Conservation (phyloP, 1,140 invertebrate genomes). For the Hycleus cichorii region DNA sequence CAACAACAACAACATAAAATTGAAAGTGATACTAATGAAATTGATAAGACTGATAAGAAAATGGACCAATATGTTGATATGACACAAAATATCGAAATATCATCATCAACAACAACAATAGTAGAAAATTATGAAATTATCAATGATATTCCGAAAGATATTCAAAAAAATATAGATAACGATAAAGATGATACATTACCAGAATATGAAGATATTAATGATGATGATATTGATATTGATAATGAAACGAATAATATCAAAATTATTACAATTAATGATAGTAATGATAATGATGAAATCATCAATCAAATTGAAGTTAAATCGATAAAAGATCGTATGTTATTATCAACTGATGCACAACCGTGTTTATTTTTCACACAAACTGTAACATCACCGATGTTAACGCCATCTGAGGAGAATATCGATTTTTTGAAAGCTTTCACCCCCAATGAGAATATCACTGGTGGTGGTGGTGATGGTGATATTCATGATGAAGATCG, state of each 20-base stretch:
- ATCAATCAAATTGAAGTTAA: conserved; percentile 1
- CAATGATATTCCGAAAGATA: neutral
- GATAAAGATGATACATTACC: conserved; percentile 3
- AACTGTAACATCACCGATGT: conserved; percentile 40
- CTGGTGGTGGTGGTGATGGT: neutral
- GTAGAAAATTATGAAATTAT: neutral
- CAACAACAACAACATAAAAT: too few relatives aligned
- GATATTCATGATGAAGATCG: conserved; percentile 1
- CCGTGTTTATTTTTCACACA: conserved; percentile 38
- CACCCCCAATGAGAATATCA: conserved; percentile 10
- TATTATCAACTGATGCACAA: conserved; percentile 35
- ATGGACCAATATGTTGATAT: neutral
- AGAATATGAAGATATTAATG: conserved; percentile 5
- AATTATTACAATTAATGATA: conserved; percentile 1
- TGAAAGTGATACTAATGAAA: too few relatives aligned
- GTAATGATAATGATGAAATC: conserved; percentile 12
- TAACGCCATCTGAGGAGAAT: conserved; percentile 41
- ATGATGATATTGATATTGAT: conserved; percentile 1
- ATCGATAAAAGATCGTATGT: conserved; percentile 37
- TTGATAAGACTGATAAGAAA: conserved; percentile 9
- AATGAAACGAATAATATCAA: neutral
- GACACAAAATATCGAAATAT: neutral
- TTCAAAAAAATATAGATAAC: neutral
- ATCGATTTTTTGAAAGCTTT: conserved; percentile 41
- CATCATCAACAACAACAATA: too few relatives aligned